phyloP scores from a whole-genome alignment of 1,140 invertebrate species.

The Chionoecetes opilio region DNA sequence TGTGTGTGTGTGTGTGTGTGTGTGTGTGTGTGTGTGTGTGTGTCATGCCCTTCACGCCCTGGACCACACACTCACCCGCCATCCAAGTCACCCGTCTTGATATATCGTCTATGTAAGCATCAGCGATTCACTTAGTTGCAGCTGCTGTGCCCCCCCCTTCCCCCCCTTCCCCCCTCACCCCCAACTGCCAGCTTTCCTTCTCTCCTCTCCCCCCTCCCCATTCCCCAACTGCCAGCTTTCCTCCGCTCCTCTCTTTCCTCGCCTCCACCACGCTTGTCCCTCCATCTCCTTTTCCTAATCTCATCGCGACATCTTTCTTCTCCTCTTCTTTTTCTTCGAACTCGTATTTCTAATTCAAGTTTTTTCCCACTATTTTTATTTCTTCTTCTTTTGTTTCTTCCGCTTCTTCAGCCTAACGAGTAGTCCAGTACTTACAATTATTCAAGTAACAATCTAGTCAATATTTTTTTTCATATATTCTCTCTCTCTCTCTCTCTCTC shows the following conservation, averaged over 20 bases:
- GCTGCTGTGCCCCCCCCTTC: not conserved
- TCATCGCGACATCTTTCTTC: not conserved
- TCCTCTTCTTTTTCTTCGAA: not conserved
- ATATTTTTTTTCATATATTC: no score
- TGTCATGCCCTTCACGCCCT: constrained; percentile 2
- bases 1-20: not conserved
- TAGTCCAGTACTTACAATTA: no score
- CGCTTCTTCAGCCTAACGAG: no score
- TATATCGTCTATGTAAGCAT: constrained; percentile 34
- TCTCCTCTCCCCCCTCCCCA: not conserved
- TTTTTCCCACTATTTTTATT: not conserved
- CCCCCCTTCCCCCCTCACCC: not conserved
- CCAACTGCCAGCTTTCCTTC: not conserved
- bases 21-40: not conserved
- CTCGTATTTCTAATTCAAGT: not conserved
- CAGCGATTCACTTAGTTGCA: constrained; percentile 39
- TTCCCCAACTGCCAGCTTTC: not conserved
- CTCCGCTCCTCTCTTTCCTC: not conserved
- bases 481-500: constrained; percentile 32
- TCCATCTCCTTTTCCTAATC: constrained; percentile 33
- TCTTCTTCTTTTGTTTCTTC: not conserved
- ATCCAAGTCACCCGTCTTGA: constrained; percentile 38
- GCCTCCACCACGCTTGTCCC: not conserved
- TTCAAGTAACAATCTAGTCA: no score
- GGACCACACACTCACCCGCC: not conserved